These are phyloP conservation scores for Cremastinae sp. DNA, from an alignment of 2,888 invertebrate genomes.

Conservation along the genomic window DNA sequence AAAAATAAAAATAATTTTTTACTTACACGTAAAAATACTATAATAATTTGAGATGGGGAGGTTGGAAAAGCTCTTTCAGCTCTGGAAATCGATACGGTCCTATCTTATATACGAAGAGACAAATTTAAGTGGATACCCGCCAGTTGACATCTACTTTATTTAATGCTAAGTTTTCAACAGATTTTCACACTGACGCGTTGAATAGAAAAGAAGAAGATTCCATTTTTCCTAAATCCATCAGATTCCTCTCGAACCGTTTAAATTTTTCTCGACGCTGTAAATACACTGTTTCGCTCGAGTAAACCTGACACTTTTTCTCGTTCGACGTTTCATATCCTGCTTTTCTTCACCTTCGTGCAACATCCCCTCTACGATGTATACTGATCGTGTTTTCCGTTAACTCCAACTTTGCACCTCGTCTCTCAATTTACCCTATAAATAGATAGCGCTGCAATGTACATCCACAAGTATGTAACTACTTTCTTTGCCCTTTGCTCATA, in stretches of 20 bases:
- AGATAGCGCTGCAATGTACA: background rate
- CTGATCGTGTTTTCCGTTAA: slow-evolving; percentile 30
- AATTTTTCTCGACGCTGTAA: slow-evolving; percentile 18
- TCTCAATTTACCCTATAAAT: slow-evolving; percentile 34
- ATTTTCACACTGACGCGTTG: background rate
- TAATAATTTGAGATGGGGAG: too few species aligned
- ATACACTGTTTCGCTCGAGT: slow-evolving; percentile 39
- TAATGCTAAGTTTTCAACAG: slow-evolving; percentile 10
- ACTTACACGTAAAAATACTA: too few species aligned
- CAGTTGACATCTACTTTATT: slow-evolving; percentile 43
- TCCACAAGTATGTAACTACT: background rate
- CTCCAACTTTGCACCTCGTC: slow-evolving; percentile 51
- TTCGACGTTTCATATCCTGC: slow-evolving; percentile 15
- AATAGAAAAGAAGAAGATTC: slow-evolving; percentile 1
- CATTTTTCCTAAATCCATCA: slow-evolving; percentile 15
- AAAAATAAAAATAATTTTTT: too few species aligned
- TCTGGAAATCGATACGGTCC: too few species aligned
- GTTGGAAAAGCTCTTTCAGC: too few species aligned
- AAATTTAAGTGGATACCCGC: slow-evolving; percentile 15
- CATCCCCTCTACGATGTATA: slow-evolving; percentile 15
- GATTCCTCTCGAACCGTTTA: slow-evolving; percentile 25
- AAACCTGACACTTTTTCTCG: slow-evolving; percentile 51
- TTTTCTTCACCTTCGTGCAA: slow-evolving; percentile 21
- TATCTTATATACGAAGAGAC: too few species aligned
- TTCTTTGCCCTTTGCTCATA: background rate